Conservation (phyloP, 1,140 invertebrate species). For the Anastatus disparis region DNA sequence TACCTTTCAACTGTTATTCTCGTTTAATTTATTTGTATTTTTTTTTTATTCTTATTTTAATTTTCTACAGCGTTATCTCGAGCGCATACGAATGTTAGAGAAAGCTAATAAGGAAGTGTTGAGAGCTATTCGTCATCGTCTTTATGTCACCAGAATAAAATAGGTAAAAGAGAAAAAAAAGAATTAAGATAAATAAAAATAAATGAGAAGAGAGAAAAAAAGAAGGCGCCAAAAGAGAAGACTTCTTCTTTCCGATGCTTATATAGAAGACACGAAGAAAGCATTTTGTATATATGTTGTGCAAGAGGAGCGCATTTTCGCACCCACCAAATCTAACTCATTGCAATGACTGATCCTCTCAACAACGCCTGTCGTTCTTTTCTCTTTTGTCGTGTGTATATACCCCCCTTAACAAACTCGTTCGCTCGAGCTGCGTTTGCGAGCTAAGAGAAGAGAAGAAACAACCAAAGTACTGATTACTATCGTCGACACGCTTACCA, state of each 20-base stretch:
- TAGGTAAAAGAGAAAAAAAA: conserved; percentile 7
- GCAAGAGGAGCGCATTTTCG: conserved; percentile 39
- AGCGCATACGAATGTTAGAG: background rate
- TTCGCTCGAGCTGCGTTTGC: too few relatives aligned
- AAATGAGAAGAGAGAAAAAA: background rate
- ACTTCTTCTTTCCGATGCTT: conserved; percentile 14
- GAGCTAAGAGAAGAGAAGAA: too few relatives aligned
- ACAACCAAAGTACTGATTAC: too few relatives aligned
- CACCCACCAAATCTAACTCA: too few relatives aligned
- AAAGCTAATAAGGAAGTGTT: conserved; percentile 13
- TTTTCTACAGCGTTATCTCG: background rate
- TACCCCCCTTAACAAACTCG: too few relatives aligned
- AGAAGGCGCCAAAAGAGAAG: background rate
- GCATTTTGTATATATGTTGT: conserved; percentile 16
- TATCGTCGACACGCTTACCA: too few relatives aligned
- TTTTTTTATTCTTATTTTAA: background rate
- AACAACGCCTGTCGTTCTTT: conserved; percentile 38
- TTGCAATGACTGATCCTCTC: conserved; percentile 60
- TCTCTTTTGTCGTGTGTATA: too few relatives aligned
- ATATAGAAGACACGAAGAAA: background rate
- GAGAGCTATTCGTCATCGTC: conserved; percentile 21
- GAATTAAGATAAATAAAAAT: background rate
- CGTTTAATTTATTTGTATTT: background rate
- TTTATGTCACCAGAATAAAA: too few relatives aligned
- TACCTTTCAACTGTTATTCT: conserved; percentile 31